Percentiles rank a stretch among this genome's conserved stretches.
Evolutionary conservation across 1,140 invertebrate genomes (phyloP).

Genomic region (Tetragonula clypearis): DNA sequence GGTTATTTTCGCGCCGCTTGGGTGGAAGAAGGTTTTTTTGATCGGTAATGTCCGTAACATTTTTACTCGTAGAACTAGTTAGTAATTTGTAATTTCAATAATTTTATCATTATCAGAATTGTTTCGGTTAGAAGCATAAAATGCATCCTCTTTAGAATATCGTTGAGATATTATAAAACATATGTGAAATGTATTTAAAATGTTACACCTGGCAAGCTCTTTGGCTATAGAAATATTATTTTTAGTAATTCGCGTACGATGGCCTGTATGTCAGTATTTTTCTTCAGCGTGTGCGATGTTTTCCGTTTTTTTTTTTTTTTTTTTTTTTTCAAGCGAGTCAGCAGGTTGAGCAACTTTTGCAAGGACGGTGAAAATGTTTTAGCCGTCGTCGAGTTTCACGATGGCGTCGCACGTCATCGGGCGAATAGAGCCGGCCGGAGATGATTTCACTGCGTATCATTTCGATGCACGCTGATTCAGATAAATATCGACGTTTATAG

Average conservation of each 20-base stretch:
- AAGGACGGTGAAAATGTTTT: conserved; percentile 15
- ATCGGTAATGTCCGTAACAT: neutral
- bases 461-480: neutral
- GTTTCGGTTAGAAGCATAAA: no score
- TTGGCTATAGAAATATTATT: no score
- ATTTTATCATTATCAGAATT: neutral
- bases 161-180: no score
- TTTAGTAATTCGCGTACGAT: no score
- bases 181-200: neutral
- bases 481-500: conserved; percentile 27
- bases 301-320: neutral
- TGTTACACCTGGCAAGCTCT: no score
- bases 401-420: neutral
- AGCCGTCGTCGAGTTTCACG: neutral
- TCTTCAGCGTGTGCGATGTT: neutral
- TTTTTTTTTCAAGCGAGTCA: neutral
- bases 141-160: no score
- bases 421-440: neutral
- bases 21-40: neutral
- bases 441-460: conserved; percentile 27
- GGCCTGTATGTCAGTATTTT: neutral
- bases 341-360: neutral
- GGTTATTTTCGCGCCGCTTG: neutral
- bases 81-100: neutral
- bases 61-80: neutral